Base-by-base conservation (phyloP, 2,888 invertebrate genomes). In the Standfussiana lucernea region DNA sequence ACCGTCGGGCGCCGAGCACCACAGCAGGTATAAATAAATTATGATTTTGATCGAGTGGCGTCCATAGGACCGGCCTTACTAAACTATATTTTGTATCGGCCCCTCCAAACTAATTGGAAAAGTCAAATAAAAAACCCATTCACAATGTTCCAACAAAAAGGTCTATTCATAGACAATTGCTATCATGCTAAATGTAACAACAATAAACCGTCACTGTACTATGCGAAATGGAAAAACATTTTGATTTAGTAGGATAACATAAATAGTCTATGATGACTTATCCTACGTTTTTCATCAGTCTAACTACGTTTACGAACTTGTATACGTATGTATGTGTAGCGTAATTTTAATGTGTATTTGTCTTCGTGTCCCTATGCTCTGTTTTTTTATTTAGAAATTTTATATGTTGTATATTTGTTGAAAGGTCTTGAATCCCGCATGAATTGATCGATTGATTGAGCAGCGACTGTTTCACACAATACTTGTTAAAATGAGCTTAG, bases 281-380 rank as follows among this genome's bases (percentile, higher is more conserved):
- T 81, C 69, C 53, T 67, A 61, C 53, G 47, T 82, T 40, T 28
- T 64, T 72, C 69, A 69, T 70, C 70, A 47, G 47, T 70, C 53
- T 40, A 65, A 11, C 8, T 79, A 75, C 67, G 59, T 50, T 79
- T 79, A 78, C 78, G 65, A 66, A 79, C 28, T 78, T 79, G 74
- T 83, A 61, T 74, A 82, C 82, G 82, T 82, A 83, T 80, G 71
- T 79, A 75, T 84, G 83, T 88, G 80, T 78, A 85, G 69, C 66
- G 72, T 78, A 82, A 83, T 79, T 84, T 86, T 85, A 80, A 85
- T 85, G 85, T 85, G 84, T 89, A 87, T 86, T 91, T 92, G 93
- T 89, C 93, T 93, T 92, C 92, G 93, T 93, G 93, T 93, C 92
- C 89, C 86, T 87, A 79, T 79, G 86, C 84, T 88, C 83, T 89